Conservation (phyloP, 2,888 invertebrate genomes). For the Metacarcinus magister region DNA sequence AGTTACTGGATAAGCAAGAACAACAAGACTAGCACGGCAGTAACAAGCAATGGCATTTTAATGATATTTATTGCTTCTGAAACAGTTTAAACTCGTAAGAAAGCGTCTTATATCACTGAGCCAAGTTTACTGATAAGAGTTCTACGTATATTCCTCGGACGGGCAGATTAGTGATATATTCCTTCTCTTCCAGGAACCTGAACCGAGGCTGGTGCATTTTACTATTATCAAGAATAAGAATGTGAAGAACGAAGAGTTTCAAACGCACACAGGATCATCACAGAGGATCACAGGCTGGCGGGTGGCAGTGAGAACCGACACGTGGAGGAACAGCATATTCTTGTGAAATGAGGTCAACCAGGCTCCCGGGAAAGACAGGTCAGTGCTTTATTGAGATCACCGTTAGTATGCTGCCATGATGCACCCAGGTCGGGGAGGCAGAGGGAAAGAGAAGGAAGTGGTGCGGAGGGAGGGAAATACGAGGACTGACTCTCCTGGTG, state of each 20-base stretch:
- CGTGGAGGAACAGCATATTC: neutral
- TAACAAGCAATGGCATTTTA: neutral
- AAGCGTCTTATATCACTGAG: neutral
- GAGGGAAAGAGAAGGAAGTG: neutral
- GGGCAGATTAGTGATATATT: neutral
- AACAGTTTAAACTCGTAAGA: slow-evolving; percentile 6
- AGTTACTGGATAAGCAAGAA: neutral
- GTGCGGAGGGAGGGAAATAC: neutral
- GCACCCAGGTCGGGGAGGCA: neutral
- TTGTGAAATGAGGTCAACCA: neutral
- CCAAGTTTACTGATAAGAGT: neutral
- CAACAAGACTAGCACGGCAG: neutral
- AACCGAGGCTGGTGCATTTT: neutral
- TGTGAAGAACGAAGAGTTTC: neutral
- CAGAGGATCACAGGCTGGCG: neutral
- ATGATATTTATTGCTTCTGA: neutral
- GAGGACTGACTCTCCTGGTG: neutral
- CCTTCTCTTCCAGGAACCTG: neutral
- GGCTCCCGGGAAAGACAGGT: neutral
- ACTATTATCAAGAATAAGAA: neutral
- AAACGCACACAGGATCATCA: no score
- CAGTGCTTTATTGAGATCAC: slow-evolving; percentile 11
- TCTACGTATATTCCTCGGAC: neutral
- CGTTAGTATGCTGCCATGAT: neutral
- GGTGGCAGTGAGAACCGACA: neutral